phyloP scores from a whole-genome alignment of 2,797 vertebrate genomes.

The Philypnodon macrostomus region DNA sequence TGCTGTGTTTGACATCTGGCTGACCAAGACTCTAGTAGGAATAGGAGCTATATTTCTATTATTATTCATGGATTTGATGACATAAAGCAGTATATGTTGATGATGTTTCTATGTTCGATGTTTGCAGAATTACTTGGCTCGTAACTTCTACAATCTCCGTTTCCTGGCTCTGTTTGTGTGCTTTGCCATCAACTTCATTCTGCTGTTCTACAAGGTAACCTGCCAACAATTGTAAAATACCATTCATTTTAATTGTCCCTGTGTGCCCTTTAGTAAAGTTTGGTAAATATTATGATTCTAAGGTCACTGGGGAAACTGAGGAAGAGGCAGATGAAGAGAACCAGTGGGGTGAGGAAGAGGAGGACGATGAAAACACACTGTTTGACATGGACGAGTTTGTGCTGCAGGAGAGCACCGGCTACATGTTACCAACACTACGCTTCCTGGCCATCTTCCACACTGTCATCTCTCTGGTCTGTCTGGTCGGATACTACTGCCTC shows the following conservation, averaged over 20 bases:
- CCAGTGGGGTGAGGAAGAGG: constrained; percentile 80
- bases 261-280: too few relatives aligned
- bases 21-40: constrained; percentile 88
- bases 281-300: too few relatives aligned
- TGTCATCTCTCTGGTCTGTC: constrained; percentile 89
- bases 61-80: neutral
- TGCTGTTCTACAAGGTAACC: constrained; percentile 99
- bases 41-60: constrained; percentile 10
- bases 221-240: neutral
- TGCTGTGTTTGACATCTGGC: constrained; percentile 85
- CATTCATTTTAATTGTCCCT: too few relatives aligned
- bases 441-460: constrained; percentile 91
- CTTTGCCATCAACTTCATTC: constrained; percentile 99
- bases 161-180: constrained; percentile 95
- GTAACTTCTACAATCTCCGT: constrained; percentile 98
- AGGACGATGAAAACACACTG: constrained; percentile 80
- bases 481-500: constrained; percentile 93
- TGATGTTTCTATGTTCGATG: constrained; percentile 13
- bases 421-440: constrained; percentile 91
- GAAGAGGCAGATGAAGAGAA: constrained; percentile 72
- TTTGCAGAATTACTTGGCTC: constrained; percentile 92
- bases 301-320: constrained; percentile 87
- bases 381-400: constrained; percentile 93
- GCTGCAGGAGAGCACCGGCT: constrained; percentile 92
- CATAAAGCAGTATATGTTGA: constrained; percentile 7